These are phyloP conservation scores for Drosophila lacicola DNA, from an alignment of 2,888 invertebrate genomes.

Conservation along the genomic window DNA sequence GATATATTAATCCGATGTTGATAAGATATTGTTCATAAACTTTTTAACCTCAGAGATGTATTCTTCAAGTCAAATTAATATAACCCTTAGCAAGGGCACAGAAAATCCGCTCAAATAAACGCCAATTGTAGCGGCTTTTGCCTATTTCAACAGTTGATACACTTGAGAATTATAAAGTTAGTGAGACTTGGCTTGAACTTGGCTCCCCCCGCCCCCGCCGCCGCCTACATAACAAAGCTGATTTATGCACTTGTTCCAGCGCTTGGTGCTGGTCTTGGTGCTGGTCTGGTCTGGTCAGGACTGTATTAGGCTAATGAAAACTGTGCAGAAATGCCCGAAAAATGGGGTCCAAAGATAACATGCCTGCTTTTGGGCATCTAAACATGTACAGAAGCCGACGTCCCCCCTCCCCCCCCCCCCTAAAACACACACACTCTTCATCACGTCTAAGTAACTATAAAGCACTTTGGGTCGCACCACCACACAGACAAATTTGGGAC, in stretches of 20 bases:
- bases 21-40: no score
- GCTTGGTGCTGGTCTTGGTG: conserved; percentile 1
- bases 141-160: conserved; percentile 36
- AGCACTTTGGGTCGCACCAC: conserved; percentile 52
- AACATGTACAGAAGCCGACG: conserved; percentile 35
- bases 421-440: not conserved
- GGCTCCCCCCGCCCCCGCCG: not conserved
- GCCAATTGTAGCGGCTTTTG: conserved; percentile 1
- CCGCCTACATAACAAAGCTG: conserved; percentile 23
- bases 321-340: conserved; percentile 38
- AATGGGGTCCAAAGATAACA: conserved; percentile 49
- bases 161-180: conserved; percentile 50
- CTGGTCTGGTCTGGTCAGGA: no score
- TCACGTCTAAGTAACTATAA: conserved; percentile 58
- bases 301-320: conserved; percentile 57
- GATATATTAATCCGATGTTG: no score
- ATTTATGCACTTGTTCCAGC: conserved; percentile 48
- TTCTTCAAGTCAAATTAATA: no score
- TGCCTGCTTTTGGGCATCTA: conserved; percentile 39
- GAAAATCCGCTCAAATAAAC: no score
- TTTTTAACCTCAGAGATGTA: no score
- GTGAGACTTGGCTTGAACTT: conserved; percentile 25
- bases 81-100: no score
- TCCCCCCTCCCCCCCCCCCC: not conserved
- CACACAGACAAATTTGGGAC: conserved; percentile 27